Evolutionary conservation across 2,888 invertebrate species (phyloP).

Genomic region (Gortyna flavago): DNA sequence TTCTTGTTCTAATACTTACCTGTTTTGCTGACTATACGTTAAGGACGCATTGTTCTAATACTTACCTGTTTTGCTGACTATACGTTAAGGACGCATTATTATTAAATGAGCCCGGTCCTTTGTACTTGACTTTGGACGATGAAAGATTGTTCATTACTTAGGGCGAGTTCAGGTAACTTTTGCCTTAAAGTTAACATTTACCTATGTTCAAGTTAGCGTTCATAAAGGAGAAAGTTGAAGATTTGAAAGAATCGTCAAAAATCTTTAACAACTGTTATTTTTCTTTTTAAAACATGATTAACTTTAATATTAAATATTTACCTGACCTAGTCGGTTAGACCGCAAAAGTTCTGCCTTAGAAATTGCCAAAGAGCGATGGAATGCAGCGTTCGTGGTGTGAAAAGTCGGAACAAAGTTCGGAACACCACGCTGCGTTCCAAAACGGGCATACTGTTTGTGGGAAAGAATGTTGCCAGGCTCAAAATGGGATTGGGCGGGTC

Average conservation of each 20-base stretch:
- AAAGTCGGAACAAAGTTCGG: background rate
- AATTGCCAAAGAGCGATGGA: background rate
- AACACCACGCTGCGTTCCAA: background rate
- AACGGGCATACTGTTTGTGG: background rate
- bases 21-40: conserved; percentile 22
- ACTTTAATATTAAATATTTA: background rate
- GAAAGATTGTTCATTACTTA: conserved; percentile 27
- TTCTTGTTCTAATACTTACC: background rate
- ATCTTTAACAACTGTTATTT: background rate
- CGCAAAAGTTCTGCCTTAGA: background rate
- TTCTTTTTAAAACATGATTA: background rate
- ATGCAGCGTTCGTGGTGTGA: background rate
- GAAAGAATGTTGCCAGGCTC: background rate
- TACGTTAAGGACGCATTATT: conserved; percentile 40
- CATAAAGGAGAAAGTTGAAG: background rate
- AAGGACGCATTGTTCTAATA: conserved; percentile 32
- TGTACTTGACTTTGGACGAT: conserved; percentile 15
- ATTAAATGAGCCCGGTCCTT: conserved; percentile 32
- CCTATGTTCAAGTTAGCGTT: conserved; percentile 7
- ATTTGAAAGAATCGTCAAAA: background rate
- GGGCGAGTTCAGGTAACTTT: conserved; percentile 26
- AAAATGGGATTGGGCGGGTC: background rate
- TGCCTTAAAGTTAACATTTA: conserved; percentile 11
- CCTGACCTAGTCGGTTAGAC: background rate
- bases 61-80: conserved; percentile 5